phyloP scores from a whole-genome alignment of 2,888 invertebrate species.

The Kuschelorhynchus macadamiae region DNA sequence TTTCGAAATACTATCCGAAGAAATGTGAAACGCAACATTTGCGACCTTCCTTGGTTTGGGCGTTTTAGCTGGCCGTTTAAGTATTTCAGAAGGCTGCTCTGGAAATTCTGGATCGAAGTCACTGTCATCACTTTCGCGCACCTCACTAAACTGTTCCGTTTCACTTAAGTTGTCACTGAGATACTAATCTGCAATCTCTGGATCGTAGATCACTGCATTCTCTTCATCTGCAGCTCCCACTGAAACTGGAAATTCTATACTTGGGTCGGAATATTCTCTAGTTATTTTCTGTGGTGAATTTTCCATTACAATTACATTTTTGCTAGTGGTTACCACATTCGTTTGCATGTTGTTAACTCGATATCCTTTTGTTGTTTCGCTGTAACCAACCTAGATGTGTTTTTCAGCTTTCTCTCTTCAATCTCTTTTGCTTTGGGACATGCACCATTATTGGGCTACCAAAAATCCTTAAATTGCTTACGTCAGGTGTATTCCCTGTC shows the following conservation, averaged over 20 bases:
- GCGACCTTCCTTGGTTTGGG: background rate
- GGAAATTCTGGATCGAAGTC: no score
- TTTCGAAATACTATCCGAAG: background rate
- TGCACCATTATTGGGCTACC: constrained; percentile 57
- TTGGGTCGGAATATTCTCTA: no score
- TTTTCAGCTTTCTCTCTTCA: constrained; percentile 55
- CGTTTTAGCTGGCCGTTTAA: background rate
- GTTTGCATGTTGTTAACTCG: constrained; percentile 47
- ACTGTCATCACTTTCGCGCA: no score
- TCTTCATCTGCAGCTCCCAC: no score
- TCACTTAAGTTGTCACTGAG: no score
- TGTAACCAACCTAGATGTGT: constrained; percentile 55
- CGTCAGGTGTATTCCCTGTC: constrained; percentile 55
- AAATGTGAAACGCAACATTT: background rate
- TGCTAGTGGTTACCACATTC: no score
- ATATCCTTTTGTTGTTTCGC: constrained; percentile 56
- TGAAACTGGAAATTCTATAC: no score
- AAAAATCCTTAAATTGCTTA: constrained; percentile 59
- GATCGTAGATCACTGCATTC: no score
- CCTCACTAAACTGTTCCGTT: no score
- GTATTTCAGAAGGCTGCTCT: background rate
- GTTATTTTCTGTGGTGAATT: no score
- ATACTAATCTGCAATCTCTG: no score
- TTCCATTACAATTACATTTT: no score
- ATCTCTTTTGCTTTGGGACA: constrained; percentile 57